Percentiles rank a stretch among this genome's conserved stretches.
These are phyloP conservation scores for Parnassius glacialis DNA, from an alignment of 2,888 invertebrate species.

Conservation along the genomic window DNA sequence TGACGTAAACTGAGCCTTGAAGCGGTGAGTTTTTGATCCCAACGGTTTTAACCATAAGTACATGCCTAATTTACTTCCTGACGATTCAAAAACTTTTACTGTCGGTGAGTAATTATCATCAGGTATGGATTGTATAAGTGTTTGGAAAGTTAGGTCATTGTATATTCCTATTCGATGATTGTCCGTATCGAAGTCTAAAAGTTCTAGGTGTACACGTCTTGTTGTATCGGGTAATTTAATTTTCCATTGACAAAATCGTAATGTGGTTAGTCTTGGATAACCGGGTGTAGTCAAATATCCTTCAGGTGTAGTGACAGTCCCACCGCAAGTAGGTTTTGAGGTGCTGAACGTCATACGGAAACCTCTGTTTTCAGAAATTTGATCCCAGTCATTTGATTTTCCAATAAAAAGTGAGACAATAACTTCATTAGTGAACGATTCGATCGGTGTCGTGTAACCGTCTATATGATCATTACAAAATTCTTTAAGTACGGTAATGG, in stretches of 20 bases:
- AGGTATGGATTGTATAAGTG: constrained; percentile 56
- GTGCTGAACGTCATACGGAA: constrained; percentile 84
- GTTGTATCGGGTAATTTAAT: constrained; percentile 56
- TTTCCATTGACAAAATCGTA: constrained; percentile 61
- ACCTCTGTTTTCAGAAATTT: constrained; percentile 60
- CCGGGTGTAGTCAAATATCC: constrained; percentile 87
- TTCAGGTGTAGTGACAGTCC: constrained; percentile 77
- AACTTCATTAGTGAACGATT: constrained; percentile 58
- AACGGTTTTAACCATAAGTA: constrained; percentile 77
- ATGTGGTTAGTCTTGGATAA: constrained; percentile 79
- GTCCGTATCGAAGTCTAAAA: constrained; percentile 71
- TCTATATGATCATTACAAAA: constrained; percentile 45
- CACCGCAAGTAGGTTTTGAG: constrained; percentile 84
- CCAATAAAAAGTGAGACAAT: constrained; percentile 55
- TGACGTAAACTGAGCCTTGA: constrained; percentile 85
- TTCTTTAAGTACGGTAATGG: constrained; percentile 45
- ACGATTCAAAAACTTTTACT: constrained; percentile 77
- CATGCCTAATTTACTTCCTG: constrained; percentile 83
- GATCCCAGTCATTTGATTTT: constrained; percentile 51
- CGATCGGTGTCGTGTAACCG: constrained; percentile 35
- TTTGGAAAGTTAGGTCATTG: constrained; percentile 75
- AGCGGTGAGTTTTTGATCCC: constrained; percentile 81
- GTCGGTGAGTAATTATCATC: constrained; percentile 41
- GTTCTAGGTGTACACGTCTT: constrained; percentile 71
- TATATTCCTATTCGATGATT: constrained; percentile 64